These are phyloP conservation scores for Nesidiocoris tenuis DNA, from an alignment of 2,888 invertebrate species.

Conservation along the genomic window DNA sequence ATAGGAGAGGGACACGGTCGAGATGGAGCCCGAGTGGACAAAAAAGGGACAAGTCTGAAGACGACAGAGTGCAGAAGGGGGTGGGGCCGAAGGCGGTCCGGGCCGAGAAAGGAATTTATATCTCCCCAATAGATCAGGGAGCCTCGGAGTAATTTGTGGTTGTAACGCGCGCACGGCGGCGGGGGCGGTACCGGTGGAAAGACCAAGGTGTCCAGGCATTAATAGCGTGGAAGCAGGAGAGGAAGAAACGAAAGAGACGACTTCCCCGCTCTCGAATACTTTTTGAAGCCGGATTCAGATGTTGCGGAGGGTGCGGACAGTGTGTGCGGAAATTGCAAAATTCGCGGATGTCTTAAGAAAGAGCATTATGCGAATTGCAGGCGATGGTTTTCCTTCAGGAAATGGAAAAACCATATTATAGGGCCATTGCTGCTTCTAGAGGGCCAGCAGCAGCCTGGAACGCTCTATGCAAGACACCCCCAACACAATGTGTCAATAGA, in stretches of 20 bases:
- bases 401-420: no score
- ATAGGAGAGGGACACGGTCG: constrained; percentile 35
- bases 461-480: no score
- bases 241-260: not conserved
- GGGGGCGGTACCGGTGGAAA: constrained; percentile 11
- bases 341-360: no score
- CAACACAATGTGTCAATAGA: no score
- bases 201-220: constrained; percentile 38
- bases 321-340: no score
- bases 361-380: no score
- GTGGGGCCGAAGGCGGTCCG: not conserved
- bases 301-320: constrained; percentile 4
- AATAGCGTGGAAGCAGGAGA: constrained; percentile 31
- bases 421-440: no score
- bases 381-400: no score
- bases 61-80: constrained; percentile 21
- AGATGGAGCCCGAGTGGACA: constrained; percentile 33
- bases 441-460: no score
- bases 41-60: constrained; percentile 41
- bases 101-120: constrained; percentile 39
- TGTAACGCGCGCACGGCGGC: constrained; percentile 10
- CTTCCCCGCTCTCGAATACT: not conserved
- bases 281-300: not conserved
- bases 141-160: constrained; percentile 42
- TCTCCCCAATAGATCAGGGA: constrained; percentile 42